A percentile compares a stretch with the other conserved stretches of the same genome.
Conservation (phyloP, 2,797 vertebrate genomes). For the Pampus argenteus region DNA sequence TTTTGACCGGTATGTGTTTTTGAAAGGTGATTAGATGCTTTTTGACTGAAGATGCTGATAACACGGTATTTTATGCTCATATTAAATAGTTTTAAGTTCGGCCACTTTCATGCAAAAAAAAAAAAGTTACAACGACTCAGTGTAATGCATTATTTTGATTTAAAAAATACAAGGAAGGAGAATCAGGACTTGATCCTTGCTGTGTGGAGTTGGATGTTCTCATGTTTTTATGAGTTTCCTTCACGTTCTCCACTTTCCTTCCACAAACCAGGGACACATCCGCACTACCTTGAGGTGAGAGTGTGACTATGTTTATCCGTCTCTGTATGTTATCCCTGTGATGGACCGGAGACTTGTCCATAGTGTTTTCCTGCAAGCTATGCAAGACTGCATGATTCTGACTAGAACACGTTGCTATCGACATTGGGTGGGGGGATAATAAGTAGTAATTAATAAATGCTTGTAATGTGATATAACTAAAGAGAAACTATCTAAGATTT, state of each 20-base stretch:
- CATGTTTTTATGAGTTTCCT: neutral
- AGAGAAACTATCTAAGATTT: slow-evolving; percentile 11
- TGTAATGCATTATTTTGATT: neutral
- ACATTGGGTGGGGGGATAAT: neutral
- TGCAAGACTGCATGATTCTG: neutral
- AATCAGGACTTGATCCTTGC: neutral
- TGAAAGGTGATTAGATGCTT: slow-evolving; percentile 31
- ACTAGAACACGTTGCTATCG: neutral
- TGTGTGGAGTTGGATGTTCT: neutral
- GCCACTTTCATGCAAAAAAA: neutral
- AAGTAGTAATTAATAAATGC: neutral
- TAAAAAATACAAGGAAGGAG: neutral
- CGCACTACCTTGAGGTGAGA: neutral
- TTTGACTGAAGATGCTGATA: slow-evolving; percentile 7
- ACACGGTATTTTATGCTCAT: neutral
- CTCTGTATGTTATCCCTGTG: neutral
- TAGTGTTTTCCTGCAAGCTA: slow-evolving; percentile 4
- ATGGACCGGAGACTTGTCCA: neutral
- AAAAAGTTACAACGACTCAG: neutral
- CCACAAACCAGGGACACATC: neutral
- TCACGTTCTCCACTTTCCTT: neutral
- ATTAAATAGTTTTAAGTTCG: neutral
- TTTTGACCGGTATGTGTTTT: slow-evolving; percentile 38
- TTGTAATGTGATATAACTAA: neutral
- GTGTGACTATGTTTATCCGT: neutral